These are phyloP conservation scores for Lates calcarifer DNA, from an alignment of 2,113 vertebrate species.

Conservation along the genomic window DNA sequence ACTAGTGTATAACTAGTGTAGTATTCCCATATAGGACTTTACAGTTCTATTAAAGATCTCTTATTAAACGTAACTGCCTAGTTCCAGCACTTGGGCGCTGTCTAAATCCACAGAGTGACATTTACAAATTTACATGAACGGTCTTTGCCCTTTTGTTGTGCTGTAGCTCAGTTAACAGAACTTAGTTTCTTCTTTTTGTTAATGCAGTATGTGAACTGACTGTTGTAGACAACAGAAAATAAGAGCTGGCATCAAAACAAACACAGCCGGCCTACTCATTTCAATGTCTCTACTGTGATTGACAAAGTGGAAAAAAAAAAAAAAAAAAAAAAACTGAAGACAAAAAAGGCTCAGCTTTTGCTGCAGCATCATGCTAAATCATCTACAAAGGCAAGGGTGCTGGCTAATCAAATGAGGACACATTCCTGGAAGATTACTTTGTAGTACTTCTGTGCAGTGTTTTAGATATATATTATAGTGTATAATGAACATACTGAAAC, in stretches of 20 bases:
- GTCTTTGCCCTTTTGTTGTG: background rate
- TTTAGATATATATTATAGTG: background rate
- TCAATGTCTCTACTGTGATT: background rate
- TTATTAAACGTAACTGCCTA: constrained; percentile 1
- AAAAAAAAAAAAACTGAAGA: background rate
- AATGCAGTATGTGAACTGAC: background rate
- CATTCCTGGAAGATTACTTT: background rate
- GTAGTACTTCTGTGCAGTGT: no score
- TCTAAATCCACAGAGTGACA: background rate
- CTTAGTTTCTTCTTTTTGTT: background rate
- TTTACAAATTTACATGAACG: background rate
- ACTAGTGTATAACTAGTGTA: constrained; percentile 21
- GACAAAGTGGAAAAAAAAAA: background rate
- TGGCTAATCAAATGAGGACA: background rate
- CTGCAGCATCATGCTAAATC: background rate
- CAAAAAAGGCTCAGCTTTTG: background rate
- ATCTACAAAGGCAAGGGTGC: background rate
- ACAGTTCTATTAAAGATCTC: background rate
- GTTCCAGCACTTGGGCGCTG: background rate
- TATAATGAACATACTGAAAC: background rate
- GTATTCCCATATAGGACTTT: background rate
- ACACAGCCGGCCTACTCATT: background rate
- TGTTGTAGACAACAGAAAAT: background rate
- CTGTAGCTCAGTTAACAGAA: background rate
- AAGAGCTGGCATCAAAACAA: background rate